Evolutionary conservation across 2,888 invertebrate species (phyloP).

Genomic region (Acholoe squamosa): DNA sequence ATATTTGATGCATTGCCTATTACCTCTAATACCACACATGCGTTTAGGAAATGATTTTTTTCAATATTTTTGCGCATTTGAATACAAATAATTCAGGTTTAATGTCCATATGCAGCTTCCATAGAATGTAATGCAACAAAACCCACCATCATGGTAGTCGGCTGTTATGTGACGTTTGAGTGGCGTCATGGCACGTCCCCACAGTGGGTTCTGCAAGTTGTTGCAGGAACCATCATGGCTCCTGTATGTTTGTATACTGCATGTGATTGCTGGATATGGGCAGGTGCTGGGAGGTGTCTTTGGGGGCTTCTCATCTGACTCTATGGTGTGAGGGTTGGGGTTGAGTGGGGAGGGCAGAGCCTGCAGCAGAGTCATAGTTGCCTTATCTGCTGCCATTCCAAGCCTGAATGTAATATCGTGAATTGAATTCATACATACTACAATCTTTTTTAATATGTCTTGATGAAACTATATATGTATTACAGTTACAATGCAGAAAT

Average conservation of each 20-base stretch:
- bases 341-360: constrained; percentile 61
- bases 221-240: constrained; percentile 66
- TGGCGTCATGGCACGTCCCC: constrained; percentile 66
- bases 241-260: constrained; percentile 41
- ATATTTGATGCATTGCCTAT: no score
- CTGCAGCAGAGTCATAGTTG: background rate
- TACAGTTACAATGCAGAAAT: no score
- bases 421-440: no score
- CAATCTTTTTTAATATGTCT: no score
- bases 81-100: no score
- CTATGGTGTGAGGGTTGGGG: constrained; percentile 29
- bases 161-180: constrained; percentile 62
- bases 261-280: constrained; percentile 63
- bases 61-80: no score
- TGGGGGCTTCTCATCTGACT: constrained; percentile 62
- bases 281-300: constrained; percentile 62
- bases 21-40: no score
- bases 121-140: no score
- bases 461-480: no score
- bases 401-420: background rate
- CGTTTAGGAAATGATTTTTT: no score
- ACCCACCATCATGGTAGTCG: constrained; percentile 66
- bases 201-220: constrained; percentile 65
- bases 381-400: background rate
- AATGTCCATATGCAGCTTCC: no score